Conservation (phyloP, 2,113 vertebrate genomes). For the Pedetes capensis region DNA sequence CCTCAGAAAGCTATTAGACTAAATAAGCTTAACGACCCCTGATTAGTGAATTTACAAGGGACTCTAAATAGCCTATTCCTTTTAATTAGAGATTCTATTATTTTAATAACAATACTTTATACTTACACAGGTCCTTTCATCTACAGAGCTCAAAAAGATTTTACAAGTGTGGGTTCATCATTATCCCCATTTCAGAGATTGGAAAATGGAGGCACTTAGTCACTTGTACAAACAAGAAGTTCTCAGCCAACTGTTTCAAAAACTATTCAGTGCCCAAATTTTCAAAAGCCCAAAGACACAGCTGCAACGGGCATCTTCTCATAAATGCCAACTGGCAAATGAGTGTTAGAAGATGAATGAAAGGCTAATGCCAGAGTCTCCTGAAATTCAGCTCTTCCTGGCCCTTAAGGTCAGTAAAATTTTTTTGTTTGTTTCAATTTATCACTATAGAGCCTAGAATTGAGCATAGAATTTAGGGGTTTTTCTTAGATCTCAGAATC, state of each 20-base stretch:
- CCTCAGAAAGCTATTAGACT: slow-evolving; percentile 60
- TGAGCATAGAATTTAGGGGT: background rate
- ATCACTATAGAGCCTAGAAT: background rate
- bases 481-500: background rate
- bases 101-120: slow-evolving; percentile 81
- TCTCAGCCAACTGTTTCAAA: slow-evolving; percentile 65
- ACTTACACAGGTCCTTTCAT: slow-evolving; percentile 70
- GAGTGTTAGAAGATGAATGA: background rate
- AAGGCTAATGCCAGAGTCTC: background rate
- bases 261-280: slow-evolving; percentile 4
- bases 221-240: slow-evolving; percentile 72
- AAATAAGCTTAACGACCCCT: slow-evolving; percentile 67
- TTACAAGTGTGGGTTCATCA: slow-evolving; percentile 73
- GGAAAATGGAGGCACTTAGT: slow-evolving; percentile 68
- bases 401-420: background rate
- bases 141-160: slow-evolving; percentile 71
- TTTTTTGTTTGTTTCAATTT: background rate
- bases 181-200: slow-evolving; percentile 75
- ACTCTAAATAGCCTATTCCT: slow-evolving; percentile 68
- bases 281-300: slow-evolving; percentile 45
- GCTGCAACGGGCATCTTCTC: background rate
- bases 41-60: slow-evolving; percentile 70
- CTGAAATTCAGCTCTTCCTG: background rate
- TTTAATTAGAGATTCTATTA: slow-evolving; percentile 80
- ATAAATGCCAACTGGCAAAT: slow-evolving; percentile 48